Percentiles rank a stretch among this genome's conserved stretches.
These are phyloP conservation scores for Proales similis DNA, from an alignment of 1,140 invertebrate genomes.

Conservation along the genomic window DNA sequence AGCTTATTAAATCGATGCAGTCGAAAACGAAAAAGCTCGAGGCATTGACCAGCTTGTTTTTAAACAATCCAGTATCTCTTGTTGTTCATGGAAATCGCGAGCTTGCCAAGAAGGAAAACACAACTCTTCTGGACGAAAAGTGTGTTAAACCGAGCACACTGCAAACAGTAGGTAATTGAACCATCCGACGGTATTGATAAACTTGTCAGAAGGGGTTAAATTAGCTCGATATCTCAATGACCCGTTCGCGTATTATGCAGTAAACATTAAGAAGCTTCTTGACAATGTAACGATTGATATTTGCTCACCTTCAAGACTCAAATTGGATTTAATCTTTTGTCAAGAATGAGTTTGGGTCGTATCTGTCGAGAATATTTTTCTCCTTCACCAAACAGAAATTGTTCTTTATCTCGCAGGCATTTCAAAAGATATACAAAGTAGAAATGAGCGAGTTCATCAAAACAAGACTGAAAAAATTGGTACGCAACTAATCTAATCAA, in stretches of 20 bases:
- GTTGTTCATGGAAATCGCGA: too few relatives aligned
- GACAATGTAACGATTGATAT: slow-evolving; percentile 5
- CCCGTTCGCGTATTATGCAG: slow-evolving; percentile 23
- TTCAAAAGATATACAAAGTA: slow-evolving; percentile 18
- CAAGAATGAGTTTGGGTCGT: slow-evolving; percentile 36
- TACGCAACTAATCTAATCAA: neutral
- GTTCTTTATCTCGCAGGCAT: slow-evolving; percentile 6
- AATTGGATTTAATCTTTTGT: neutral
- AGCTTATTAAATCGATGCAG: too few relatives aligned
- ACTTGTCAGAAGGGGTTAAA: too few relatives aligned
- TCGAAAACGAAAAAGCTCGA: too few relatives aligned
- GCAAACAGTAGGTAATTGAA: slow-evolving; percentile 16
- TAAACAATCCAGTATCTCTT: too few relatives aligned
- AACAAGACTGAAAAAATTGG: slow-evolving; percentile 22
- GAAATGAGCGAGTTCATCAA: slow-evolving; percentile 11
- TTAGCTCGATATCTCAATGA: slow-evolving; percentile 28
- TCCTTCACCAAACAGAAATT: slow-evolving; percentile 29
- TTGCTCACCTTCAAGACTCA: neutral
- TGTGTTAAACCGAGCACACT: slow-evolving; percentile 19
- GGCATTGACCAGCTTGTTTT: too few relatives aligned
- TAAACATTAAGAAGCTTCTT: slow-evolving; percentile 6
- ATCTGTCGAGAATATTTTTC: slow-evolving; percentile 29
- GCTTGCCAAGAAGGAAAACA: slow-evolving; percentile 1
- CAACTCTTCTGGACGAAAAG: neutral
- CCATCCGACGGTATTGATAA: too few relatives aligned